Base-by-base conservation (phyloP, 2,888 invertebrate genomes). In the Meteorus cinctellus region DNA sequence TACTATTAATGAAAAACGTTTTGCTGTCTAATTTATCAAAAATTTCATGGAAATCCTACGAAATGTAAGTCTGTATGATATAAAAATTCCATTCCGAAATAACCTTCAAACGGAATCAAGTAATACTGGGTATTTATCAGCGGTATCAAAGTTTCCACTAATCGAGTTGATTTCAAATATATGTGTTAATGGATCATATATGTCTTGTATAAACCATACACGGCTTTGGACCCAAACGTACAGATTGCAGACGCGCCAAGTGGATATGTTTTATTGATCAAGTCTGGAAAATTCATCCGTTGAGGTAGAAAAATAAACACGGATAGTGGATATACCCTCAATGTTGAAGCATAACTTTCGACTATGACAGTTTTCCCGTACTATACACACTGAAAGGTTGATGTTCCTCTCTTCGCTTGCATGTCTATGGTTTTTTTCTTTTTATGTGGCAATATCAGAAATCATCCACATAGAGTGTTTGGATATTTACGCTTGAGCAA, bases 251-350 rank as follows among this genome's bases (percentile, higher is more conserved):
- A 19, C 19, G 55, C 55, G 8, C 55, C 55, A 55, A 55, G 55
- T 55, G 55, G 55, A 55, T 55, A 48, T 48, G 55, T 19, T 19
- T 55, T 55, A 55, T 55, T 55, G 55, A 55, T 55, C 55, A 55
- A 55, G 55, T 55, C 55, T 55, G 55, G 55, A 24, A 55, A 55
- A 55, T 55, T 55, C 24, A 55, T 24, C 5, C 19, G 10, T 10
- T 55, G 55, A 55, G 55, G 55, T 55, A 19, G 55, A 55, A 55
- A 55, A 55, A 55, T 55, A 55, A 55, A 55, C 55, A 55, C 55
- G 19, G 10, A 19, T 55, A 8, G 55, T n/a, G 19, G 55, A 55
- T 55, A 55, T 48, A n/a, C n/a, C 48, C 16, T 48, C 48, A 48
- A n/a, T 19, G 55, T 55, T 55, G 55, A 24, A 55, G 55, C 19